Percentiles rank a stretch among this genome's conserved stretches.
These are phyloP conservation scores for Odontocolon sp. DNA, from an alignment of 2,888 invertebrate genomes.

Conservation along the genomic window DNA sequence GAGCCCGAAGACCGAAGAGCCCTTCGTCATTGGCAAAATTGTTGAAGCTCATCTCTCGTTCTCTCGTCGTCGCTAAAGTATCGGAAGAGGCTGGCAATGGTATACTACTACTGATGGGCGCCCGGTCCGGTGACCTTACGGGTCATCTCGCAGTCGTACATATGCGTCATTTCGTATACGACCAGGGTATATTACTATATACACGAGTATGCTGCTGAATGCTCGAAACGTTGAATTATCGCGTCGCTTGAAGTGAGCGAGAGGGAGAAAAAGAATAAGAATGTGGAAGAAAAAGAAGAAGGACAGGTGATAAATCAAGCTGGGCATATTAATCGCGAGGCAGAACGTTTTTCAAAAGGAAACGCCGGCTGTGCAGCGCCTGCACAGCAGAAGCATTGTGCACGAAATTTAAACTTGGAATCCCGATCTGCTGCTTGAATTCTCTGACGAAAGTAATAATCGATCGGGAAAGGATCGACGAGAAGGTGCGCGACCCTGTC, in stretches of 20 bases:
- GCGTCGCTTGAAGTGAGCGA: slow-evolving; percentile 61
- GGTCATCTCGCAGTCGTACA: slow-evolving; percentile 40
- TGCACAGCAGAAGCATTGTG: slow-evolving; percentile 31
- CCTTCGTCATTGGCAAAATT: slow-evolving; percentile 55
- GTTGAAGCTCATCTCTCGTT: slow-evolving; percentile 37
- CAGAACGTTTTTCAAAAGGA: slow-evolving; percentile 51
- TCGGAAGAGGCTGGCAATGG: slow-evolving; percentile 33
- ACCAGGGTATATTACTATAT: not conserved
- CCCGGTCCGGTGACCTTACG: slow-evolving; percentile 55
- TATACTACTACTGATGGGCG: slow-evolving; percentile 29
- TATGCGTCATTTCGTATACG: slow-evolving; percentile 27
- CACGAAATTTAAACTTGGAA: slow-evolving; percentile 40
- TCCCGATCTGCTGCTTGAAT: slow-evolving; percentile 7
- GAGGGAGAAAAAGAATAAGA: slow-evolving; percentile 49
- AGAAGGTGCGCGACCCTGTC: slow-evolving; percentile 46
- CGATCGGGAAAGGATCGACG: slow-evolving; percentile 41
- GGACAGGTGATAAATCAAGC: slow-evolving; percentile 59
- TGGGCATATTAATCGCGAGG: slow-evolving; percentile 55
- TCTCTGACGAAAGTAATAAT: slow-evolving; percentile 49
- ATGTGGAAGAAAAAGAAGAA: slow-evolving; percentile 50
- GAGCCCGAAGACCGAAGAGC: slow-evolving; percentile 4
- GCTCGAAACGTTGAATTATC: slow-evolving; percentile 63
- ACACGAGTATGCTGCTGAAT: slow-evolving; percentile 26
- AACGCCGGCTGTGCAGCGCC: not conserved
- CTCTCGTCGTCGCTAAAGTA: slow-evolving; percentile 31